A percentile compares a stretch with the other conserved stretches of the same genome.
phyloP scores from a whole-genome alignment of 37 sponge, comb jelly and placozoan genomes.

The Haliclona indistincta region DNA sequence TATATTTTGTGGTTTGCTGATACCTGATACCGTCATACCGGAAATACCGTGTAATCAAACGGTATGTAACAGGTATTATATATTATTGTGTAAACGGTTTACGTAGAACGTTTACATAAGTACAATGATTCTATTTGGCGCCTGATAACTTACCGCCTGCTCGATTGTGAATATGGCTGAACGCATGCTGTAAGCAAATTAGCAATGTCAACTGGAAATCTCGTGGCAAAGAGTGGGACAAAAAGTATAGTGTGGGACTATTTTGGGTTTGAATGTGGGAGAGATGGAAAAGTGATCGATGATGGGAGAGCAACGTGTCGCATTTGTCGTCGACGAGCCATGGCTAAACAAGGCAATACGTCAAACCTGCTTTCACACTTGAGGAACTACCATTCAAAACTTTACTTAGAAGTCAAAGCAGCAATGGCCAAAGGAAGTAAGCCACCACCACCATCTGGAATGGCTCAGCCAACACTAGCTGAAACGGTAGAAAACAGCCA shows the following conservation, averaged over 20 bases:
- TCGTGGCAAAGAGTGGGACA: conserved; percentile 14
- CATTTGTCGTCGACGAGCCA: conserved; percentile 4
- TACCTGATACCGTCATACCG: not conserved
- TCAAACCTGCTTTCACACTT: conserved; percentile 37
- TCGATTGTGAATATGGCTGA: no score
- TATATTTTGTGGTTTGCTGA: not conserved
- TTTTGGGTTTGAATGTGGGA: no score
- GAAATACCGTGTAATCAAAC: no score
- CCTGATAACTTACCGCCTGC: no score
- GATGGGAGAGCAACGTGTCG: conserved; percentile 21
- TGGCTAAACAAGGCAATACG: conserved; percentile 29
- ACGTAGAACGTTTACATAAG: no score
- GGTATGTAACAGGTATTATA: not conserved
- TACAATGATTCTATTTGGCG: no score
- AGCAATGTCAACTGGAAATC: no score
- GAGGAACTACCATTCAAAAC: conserved; percentile 7
- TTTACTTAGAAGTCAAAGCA: conserved; percentile 12
- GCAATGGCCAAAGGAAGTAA: conserved; percentile 20
- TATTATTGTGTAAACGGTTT: no score
- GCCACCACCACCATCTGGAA: not conserved
- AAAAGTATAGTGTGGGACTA: conserved; percentile 22
- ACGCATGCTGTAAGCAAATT: no score
- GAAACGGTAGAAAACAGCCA: conserved; percentile 1
- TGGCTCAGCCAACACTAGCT: conserved; percentile 14
- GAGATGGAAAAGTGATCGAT: conserved; percentile 3